Evolutionary conservation across 2,797 vertebrate genomes (phyloP).

Genomic region (Serranus cabrilla): DNA sequence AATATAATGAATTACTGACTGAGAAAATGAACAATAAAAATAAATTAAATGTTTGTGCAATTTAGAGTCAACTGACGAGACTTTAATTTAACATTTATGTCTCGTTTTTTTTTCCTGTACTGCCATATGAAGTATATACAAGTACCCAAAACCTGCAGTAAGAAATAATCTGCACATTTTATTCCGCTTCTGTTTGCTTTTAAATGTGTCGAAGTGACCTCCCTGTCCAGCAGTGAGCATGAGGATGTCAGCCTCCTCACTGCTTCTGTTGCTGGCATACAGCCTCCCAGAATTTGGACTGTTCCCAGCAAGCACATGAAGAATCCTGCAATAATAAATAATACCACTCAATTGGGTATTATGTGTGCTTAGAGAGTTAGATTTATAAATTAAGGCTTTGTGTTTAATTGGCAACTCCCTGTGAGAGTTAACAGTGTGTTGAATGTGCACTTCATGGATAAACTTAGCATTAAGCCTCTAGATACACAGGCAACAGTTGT

Average conservation of each 20-base stretch:
- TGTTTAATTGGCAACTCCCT: conserved; percentile 78
- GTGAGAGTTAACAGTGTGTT: conserved; percentile 79
- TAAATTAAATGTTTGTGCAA: background rate
- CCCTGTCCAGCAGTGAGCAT: conserved; percentile 67
- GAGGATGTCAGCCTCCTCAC: conserved; percentile 49
- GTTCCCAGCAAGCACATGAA: conserved; percentile 66
- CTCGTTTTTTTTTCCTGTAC: background rate
- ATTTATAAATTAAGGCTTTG: conserved; percentile 82
- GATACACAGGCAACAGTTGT: conserved; percentile 78
- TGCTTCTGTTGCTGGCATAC: conserved; percentile 56
- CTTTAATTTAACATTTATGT: background rate
- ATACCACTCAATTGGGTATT: conserved; percentile 76
- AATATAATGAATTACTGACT: conserved; percentile 13
- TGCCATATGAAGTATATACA: no score
- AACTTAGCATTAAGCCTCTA: conserved; percentile 75
- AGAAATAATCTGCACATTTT: conserved; percentile 2
- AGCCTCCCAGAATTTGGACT: conserved; percentile 62
- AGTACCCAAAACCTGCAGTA: background rate
- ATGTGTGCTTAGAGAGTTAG: conserved; percentile 74
- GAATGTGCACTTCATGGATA: conserved; percentile 80
- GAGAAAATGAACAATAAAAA: background rate
- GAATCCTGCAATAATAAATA: conserved; percentile 77
- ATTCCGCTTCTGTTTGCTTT: conserved; percentile 11
- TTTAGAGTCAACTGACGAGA: background rate
- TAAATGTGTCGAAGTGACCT: conserved; percentile 27